phyloP scores from a whole-genome alignment of 1,140 invertebrate genomes.

The Scylla paramamosain region DNA sequence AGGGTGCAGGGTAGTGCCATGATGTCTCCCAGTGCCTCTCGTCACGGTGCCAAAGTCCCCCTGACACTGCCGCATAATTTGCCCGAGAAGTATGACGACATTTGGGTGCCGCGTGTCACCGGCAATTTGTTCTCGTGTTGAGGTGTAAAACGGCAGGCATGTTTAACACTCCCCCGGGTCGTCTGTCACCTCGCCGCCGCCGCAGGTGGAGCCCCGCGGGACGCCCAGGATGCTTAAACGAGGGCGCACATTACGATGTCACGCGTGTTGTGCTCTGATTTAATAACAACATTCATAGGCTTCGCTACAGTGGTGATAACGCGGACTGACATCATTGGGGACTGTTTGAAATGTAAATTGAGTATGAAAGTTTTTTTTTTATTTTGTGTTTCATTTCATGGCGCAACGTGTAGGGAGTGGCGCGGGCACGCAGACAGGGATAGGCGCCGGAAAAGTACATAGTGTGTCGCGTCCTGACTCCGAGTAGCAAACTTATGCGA shows the following conservation, averaged over 20 bases:
- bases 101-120: slow-evolving; percentile 62
- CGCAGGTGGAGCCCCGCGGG: slow-evolving; percentile 31
- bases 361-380: slow-evolving; percentile 10
- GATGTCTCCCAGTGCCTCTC: neutral
- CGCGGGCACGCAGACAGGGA: neutral
- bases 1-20: neutral
- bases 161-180: slow-evolving; percentile 50
- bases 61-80: slow-evolving; percentile 60
- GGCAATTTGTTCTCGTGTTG: slow-evolving; percentile 63
- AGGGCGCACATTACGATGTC: slow-evolving; percentile 6
- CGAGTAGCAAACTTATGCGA: neutral
- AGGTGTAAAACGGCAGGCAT: slow-evolving; percentile 64
- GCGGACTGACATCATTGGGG: slow-evolving; percentile 18
- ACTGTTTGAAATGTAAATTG: slow-evolving; percentile 24
- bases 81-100: slow-evolving; percentile 67
- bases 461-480: neutral
- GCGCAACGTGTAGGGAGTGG: neutral
- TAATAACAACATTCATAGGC: slow-evolving; percentile 23
- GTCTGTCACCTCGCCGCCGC: slow-evolving; percentile 11
- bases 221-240: neutral
- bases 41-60: slow-evolving; percentile 15
- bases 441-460: neutral
- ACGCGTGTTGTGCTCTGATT: neutral
- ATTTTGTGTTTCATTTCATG: neutral
- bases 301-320: slow-evolving; percentile 21